Percentiles rank a stretch among this genome's conserved stretches.
These are phyloP conservation scores for Oncopodura yosiiana DNA, from an alignment of 1,140 invertebrate species.

Conservation along the genomic window DNA sequence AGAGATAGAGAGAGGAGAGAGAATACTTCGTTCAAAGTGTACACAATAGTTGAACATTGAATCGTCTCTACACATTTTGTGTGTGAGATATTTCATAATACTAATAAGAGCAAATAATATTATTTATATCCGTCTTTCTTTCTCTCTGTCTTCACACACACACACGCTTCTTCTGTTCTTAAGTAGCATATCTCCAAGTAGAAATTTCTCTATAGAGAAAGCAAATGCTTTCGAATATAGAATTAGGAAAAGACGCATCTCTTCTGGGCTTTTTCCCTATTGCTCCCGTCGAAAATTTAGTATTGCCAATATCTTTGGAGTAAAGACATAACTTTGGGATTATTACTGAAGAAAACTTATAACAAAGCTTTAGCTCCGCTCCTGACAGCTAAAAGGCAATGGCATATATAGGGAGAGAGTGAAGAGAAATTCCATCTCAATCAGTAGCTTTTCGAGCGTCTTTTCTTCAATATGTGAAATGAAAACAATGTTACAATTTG, in stretches of 20 bases:
- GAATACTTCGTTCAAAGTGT: background rate
- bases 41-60: background rate
- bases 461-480: background rate
- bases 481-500: background rate
- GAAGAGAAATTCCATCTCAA: background rate
- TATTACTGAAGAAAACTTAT: slow-evolving; percentile 16
- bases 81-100: slow-evolving; percentile 22
- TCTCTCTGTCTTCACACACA: background rate
- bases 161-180: background rate
- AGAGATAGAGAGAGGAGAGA: background rate
- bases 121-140: slow-evolving; percentile 20
- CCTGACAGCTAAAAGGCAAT: background rate
- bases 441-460: no score
- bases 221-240: background rate
- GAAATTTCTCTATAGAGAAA: slow-evolving; percentile 1
- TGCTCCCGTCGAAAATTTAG: slow-evolving; percentile 18
- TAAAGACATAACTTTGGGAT: slow-evolving; percentile 23
- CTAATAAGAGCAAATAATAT: slow-evolving; percentile 25
- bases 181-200: background rate
- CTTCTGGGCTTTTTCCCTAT: background rate
- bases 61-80: background rate
- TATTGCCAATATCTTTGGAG: slow-evolving; percentile 28
- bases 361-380: background rate
- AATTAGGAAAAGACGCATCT: background rate
- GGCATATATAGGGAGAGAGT: background rate